phyloP scores from a whole-genome alignment of 2,113 vertebrate species.

The Galeopterus variegatus region DNA sequence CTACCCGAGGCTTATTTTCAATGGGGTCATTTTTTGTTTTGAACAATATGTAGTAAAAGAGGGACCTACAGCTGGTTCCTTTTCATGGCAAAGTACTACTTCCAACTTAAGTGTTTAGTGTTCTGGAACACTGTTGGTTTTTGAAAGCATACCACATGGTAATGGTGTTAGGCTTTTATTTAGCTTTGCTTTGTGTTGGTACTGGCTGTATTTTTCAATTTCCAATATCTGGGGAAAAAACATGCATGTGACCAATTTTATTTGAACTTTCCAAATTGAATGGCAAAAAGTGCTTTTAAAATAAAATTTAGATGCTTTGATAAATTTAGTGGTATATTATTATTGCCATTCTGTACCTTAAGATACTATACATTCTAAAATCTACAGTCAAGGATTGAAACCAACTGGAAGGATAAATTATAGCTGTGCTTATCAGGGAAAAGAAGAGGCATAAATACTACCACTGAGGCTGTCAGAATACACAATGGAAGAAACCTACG shows the following conservation, averaged over 20 bases:
- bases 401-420: constrained; percentile 15
- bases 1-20: constrained; percentile 77
- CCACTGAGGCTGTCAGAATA: neutral
- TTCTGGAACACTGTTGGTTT: constrained; percentile 78
- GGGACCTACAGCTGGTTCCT: constrained; percentile 82
- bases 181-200: constrained; percentile 81
- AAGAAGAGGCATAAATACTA: neutral
- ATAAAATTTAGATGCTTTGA: constrained; percentile 61
- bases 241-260: constrained; percentile 71
- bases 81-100: constrained; percentile 80
- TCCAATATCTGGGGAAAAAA: constrained; percentile 61
- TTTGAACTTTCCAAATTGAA: constrained; percentile 71
- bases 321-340: constrained; percentile 45
- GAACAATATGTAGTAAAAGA: constrained; percentile 78
- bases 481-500: neutral
- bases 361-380: neutral
- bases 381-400: neutral
- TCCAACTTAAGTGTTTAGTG: constrained; percentile 79
- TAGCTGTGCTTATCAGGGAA: neutral
- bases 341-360: neutral
- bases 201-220: constrained; percentile 74
- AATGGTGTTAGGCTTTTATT: constrained; percentile 77
- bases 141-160: constrained; percentile 79
- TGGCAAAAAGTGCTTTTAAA: constrained; percentile 67
- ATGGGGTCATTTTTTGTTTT: constrained; percentile 82